Percentiles rank a stretch among this genome's conserved stretches.
Conservation (phyloP, 2,113 vertebrate species). For the Monopterus albus region DNA sequence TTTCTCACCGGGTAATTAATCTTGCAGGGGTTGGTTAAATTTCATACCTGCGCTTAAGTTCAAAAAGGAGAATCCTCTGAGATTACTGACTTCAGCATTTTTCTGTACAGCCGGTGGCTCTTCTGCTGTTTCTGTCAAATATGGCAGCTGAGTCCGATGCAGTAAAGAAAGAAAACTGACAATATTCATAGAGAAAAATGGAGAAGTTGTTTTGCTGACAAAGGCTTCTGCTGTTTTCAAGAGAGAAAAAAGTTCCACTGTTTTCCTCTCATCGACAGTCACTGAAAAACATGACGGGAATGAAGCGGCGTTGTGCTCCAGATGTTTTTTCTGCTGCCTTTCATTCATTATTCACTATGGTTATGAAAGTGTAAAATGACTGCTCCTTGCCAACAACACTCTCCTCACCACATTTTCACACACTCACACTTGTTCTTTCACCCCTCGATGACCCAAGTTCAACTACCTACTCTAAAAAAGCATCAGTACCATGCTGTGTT, state of each 20-base stretch:
- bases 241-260: constrained; percentile 5
- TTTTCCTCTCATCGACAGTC: constrained; percentile 37
- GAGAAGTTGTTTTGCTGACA: constrained; percentile 63
- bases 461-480: constrained; percentile 49
- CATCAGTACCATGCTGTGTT: constrained; percentile 27
- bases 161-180: constrained; percentile 57
- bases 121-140: constrained; percentile 41
- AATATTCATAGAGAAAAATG: constrained; percentile 38
- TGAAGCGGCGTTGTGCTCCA: constrained; percentile 26
- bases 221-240: constrained; percentile 39
- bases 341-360: constrained; percentile 73
- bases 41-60: constrained; percentile 64
- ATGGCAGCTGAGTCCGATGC: constrained; percentile 12
- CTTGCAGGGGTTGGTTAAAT: constrained; percentile 64
- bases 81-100: constrained; percentile 59
- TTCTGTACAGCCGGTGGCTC: constrained; percentile 32
- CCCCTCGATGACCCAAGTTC: constrained; percentile 63
- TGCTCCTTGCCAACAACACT: constrained; percentile 43
- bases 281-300: constrained; percentile 45
- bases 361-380: constrained; percentile 69
- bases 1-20: constrained; percentile 73
- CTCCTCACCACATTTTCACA: constrained; percentile 50
- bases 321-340: constrained; percentile 48
- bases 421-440: constrained; percentile 48
- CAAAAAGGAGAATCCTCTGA: constrained; percentile 52